Percentiles rank a stretch among this genome's conserved stretches.
phyloP scores from a whole-genome alignment of 2,113 vertebrate genomes.

The Petrocephalus zakoni region DNA sequence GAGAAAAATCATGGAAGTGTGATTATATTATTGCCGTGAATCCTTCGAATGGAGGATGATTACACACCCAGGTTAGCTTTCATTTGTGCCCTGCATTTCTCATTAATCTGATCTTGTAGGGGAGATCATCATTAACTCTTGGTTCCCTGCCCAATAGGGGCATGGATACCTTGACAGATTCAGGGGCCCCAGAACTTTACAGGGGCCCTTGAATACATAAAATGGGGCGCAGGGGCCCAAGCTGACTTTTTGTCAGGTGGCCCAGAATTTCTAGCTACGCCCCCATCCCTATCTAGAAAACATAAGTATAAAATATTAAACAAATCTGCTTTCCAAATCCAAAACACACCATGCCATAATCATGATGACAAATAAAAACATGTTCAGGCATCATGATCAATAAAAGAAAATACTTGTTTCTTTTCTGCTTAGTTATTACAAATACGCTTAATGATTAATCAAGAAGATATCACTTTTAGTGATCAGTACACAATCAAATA shows the following conservation, averaged over 20 bases:
- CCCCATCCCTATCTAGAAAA: neutral
- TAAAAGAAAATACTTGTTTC: constrained; percentile 66
- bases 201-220: neutral
- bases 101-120: neutral
- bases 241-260: neutral
- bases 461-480: neutral
- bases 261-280: neutral
- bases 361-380: neutral
- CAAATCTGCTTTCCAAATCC: neutral
- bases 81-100: neutral
- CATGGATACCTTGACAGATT: neutral
- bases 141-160: neutral
- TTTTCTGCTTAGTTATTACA: constrained; percentile 33
- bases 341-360: neutral
- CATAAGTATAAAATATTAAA: neutral
- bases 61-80: neutral
- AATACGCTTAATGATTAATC: constrained; percentile 22
- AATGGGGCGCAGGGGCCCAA: neutral
- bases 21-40: neutral
- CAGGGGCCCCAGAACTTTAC: neutral
- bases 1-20: neutral
- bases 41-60: neutral
- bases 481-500: neutral
- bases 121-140: neutral
- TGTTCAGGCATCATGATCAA: neutral